Conservation (phyloP, 2,888 invertebrate genomes). For the Cataglyphis cursor region DNA sequence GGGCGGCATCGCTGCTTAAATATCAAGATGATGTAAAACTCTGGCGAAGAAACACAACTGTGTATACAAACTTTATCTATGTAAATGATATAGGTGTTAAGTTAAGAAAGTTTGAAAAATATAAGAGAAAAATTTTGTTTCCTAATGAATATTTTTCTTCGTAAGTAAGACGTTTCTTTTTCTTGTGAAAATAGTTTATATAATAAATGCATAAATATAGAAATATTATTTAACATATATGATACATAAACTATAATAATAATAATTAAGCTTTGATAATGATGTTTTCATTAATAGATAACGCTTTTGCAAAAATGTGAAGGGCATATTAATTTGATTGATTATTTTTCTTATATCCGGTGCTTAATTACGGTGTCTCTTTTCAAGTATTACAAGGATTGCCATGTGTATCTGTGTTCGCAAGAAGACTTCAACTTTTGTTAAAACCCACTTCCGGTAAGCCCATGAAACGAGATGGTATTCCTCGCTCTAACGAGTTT, state of each 20-base stretch:
- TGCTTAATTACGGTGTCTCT: slow-evolving; percentile 1
- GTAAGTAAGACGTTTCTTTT: not conserved
- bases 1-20: not conserved
- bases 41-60: not conserved
- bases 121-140: not conserved
- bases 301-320: not conserved
- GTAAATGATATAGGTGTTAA: not conserved
- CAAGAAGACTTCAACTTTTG: slow-evolving; percentile 26
- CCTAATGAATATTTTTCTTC: not conserved
- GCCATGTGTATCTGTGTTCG: slow-evolving; percentile 6
- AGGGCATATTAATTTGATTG: slow-evolving; percentile 32
- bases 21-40: not conserved
- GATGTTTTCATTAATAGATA: not conserved
- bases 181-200: not conserved
- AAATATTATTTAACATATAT: not conserved
- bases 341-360: slow-evolving; percentile 4
- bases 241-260: not conserved
- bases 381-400: slow-evolving; percentile 10
- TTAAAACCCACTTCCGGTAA: slow-evolving; percentile 53
- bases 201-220: not conserved
- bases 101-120: slow-evolving; percentile 9
- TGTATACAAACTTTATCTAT: not conserved
- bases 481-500: slow-evolving; percentile 65
- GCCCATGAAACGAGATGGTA: slow-evolving; percentile 56
- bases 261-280: slow-evolving; percentile 22